phyloP scores from a whole-genome alignment of 2,888 invertebrate genomes.

The Ypsolopha sequella region DNA sequence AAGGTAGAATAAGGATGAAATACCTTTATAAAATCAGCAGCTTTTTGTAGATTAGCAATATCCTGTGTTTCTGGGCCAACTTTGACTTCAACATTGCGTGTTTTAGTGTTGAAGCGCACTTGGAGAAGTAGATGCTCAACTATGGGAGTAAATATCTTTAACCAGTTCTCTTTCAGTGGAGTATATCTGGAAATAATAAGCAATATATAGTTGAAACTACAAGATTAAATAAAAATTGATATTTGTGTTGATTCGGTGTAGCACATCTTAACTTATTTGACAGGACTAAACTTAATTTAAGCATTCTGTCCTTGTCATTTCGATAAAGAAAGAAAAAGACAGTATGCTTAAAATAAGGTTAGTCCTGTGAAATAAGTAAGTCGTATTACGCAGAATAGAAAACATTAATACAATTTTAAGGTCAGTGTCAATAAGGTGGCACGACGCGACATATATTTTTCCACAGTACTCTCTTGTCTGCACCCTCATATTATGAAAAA shows the following conservation, averaged over 20 bases:
- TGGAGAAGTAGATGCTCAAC: constrained; percentile 96
- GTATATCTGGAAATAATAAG: constrained; percentile 75
- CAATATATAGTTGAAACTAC: neutral
- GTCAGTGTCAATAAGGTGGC: too few relatives aligned
- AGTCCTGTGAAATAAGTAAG: too few relatives aligned
- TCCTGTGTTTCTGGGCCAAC: constrained; percentile 82
- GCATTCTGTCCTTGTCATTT: too few relatives aligned
- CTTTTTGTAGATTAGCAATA: constrained; percentile 94
- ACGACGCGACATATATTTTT: too few relatives aligned
- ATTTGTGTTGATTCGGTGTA: neutral
- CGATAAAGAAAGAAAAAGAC: too few relatives aligned
- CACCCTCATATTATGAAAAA: too few relatives aligned
- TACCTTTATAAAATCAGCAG: constrained; percentile 94
- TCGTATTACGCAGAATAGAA: too few relatives aligned
- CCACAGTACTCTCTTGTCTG: too few relatives aligned
- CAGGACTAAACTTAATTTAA: too few relatives aligned
- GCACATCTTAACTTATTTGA: too few relatives aligned
- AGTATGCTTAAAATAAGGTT: too few relatives aligned
- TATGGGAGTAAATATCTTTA: constrained; percentile 95
- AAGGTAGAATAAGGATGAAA: neutral
- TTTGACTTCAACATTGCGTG: constrained; percentile 90
- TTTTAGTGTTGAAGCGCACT: constrained; percentile 93
- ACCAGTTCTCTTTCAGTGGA: constrained; percentile 96
- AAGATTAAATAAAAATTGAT: neutral
- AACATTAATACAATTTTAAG: too few relatives aligned